Percentiles rank a stretch among this genome's conserved stretches.
Conservation (phyloP, 2,113 vertebrate species). For the Tamias sibiricus region DNA sequence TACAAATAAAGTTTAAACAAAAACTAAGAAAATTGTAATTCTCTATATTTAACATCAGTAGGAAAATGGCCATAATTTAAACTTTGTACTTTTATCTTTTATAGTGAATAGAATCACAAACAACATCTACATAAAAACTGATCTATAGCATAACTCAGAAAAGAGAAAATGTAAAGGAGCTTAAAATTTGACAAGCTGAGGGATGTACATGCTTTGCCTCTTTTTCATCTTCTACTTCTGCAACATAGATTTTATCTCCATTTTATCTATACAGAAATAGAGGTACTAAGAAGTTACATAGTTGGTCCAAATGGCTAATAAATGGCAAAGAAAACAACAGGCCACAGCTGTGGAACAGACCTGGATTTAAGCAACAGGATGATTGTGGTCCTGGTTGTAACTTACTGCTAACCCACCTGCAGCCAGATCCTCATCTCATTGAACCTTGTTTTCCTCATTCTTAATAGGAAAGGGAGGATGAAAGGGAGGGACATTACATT, state of each 20-base stretch:
- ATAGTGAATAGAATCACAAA: constrained; percentile 6
- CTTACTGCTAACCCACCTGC: not conserved
- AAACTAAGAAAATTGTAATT: constrained; percentile 9
- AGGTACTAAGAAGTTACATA: not conserved
- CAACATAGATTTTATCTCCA: not conserved
- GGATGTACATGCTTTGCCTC: not conserved
- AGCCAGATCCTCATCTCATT: not conserved
- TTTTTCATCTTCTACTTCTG: not conserved
- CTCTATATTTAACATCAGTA: not conserved
- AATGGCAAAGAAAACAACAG: not conserved
- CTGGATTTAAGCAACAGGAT: too few relatives aligned
- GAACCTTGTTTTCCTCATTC: not conserved
- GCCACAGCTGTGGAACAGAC: not conserved
- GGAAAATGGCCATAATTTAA: not conserved
- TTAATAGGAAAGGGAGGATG: not conserved
- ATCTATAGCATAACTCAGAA: not conserved
- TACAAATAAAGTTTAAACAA: constrained; percentile 3
- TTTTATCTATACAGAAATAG: not conserved
- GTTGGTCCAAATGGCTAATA: not conserved
- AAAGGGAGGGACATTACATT: not conserved
- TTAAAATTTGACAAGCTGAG: constrained; percentile 38
- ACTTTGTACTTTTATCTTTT: not conserved
- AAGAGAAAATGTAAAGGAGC: constrained; percentile 13
- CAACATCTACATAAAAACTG: constrained; percentile 7
- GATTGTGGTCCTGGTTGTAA: not conserved